A percentile compares a stretch with the other conserved stretches of the same genome.
Evolutionary conservation across 2,797 vertebrate genomes (phyloP).

Genomic region (Vireo griseus): DNA sequence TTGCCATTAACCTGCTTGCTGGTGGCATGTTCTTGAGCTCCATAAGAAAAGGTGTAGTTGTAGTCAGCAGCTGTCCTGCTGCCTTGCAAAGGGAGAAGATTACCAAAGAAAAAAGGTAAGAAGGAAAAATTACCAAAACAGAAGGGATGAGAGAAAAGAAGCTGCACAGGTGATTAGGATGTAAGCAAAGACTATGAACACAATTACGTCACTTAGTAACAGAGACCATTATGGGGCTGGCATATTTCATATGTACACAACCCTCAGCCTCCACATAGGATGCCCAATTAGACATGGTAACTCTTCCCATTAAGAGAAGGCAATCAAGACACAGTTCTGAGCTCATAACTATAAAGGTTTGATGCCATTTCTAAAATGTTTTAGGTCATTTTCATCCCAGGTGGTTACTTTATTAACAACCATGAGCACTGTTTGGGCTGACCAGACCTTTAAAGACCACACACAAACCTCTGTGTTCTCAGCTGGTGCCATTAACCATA

Average conservation of each 20-base stretch:
- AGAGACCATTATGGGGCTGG: neutral
- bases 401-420: neutral
- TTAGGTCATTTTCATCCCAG: neutral
- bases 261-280: neutral
- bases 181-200: neutral
- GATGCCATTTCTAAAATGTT: neutral
- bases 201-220: neutral
- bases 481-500: neutral
- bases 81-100: neutral
- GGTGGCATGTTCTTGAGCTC: neutral
- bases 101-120: neutral
- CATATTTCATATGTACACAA: neutral
- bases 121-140: neutral
- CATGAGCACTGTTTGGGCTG: accelerated
- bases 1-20: neutral
- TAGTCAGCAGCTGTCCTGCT: neutral
- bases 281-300: neutral
- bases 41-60: neutral
- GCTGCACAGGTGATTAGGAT: neutral
- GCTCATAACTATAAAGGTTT: neutral
- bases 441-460: neutral
- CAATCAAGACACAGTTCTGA: neutral
- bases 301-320: neutral
- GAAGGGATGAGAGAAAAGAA: neutral
- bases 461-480: neutral